Evolutionary conservation across 2,113 vertebrate genomes (phyloP), one percentile per base, ranked within the genome.

Genomic region (Sterna hirundo): DNA sequence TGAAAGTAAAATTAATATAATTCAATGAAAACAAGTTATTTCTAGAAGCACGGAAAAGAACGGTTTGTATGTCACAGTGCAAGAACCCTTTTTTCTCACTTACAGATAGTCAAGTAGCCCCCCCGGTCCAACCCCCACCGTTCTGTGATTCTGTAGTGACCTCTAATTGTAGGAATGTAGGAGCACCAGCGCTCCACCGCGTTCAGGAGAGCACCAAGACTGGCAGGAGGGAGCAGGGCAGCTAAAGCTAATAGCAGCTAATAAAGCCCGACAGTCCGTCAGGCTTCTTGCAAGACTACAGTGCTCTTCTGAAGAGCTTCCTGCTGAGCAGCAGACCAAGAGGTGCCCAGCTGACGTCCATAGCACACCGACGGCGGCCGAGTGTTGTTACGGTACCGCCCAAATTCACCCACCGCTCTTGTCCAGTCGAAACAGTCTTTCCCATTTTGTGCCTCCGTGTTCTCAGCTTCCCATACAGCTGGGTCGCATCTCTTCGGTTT

Each of bases 331-430:
- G 70, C 40, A 55, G 40, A 25, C 19, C 12, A 34, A 47, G 47
- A 47, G 40, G 13, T 18, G 40, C 46, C 23, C 20, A 14, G 36
- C 40, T 30, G 57, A 25, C 1, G 0, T 3, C 40, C 14, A 11
- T 7, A 32, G 38, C n/a, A 10, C 1, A 3, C 19, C 2, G 5
- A 13, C 4, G 3, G n/a, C 4, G 1, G 38, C 38, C 38, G 4
- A 3, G 23, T 15, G 23, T 14, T 64, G 25, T 30, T 21, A 52
- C 26, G 34, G 17, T 2, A 20, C 22, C 9, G 78, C 9, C 44
- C 16, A 32, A 18, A 15, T 29, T 46, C 34, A 25, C 61, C 40
- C 32, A 6, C 46, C 16, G 38, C 70, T 64, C 42, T 30, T 19
- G 3, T 11, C 23, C 7, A 5, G 3, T 2, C 13, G 30, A 20